Base-by-base conservation (phyloP, 2,888 invertebrate species). In the Caenorhabditis virilis region DNA sequence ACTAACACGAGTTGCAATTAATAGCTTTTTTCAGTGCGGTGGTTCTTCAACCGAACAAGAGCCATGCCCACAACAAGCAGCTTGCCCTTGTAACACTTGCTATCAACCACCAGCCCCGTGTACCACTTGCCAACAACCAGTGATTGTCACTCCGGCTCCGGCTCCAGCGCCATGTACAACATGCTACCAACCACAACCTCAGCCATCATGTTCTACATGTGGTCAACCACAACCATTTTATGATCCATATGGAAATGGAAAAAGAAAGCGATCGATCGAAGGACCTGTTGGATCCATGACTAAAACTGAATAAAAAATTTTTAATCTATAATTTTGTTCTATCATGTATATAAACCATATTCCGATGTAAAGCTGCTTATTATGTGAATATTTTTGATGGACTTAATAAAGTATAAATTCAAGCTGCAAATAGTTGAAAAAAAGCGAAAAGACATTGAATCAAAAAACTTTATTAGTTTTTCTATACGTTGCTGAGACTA, bases 11-110 rank as follows among this genome's bases (percentile, higher is more conserved):
- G n/a, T n/a, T n/a, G n/a, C n/a, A n/a, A n/a, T n/a, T n/a, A n/a
- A n/a, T n/a, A n/a, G n/a, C 16, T 23, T 35, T 23, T 61, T 72
- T 50, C 39, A 72, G 72, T 73, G 72, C 47, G 35, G 57, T 43
- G 72, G 72, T n/a, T 45, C 54, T n/a, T 65, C 69, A 16, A 47
- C 39, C 15, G 69, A 70, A 42, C 69, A 69, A 56, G 54, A 65
- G 43, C 59, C 61, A 11, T 73, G 72, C 49, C 63, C 61, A 43
- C 64, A 67, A 56, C 59, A 61, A 47, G 54, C 59, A 22, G 67
- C 69, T 1, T 73, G 72, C 43, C 69, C 72, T 20, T 73, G 72
- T 49, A 62, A 54, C 4, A 68, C 69, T 33, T 73, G 72, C 49
- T 35, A 69, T 15, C 60, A 64, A 42, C 64, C 68, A 51, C 68